These are phyloP conservation scores for Ephialtes manifestator DNA, from an alignment of 2,888 invertebrate genomes.

Conservation along the genomic window DNA sequence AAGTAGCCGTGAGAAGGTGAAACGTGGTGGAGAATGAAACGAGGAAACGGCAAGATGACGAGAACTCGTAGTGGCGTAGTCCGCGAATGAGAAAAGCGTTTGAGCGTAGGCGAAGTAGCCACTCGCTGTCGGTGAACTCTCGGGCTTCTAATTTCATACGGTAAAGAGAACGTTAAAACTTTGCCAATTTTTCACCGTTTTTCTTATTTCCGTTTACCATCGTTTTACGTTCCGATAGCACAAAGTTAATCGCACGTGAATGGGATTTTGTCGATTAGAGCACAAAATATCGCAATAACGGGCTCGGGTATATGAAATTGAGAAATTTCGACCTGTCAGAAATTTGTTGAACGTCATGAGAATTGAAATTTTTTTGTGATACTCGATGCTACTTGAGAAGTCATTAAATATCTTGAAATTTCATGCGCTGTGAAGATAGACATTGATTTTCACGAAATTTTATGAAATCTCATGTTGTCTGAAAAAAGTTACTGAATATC, in stretches of 20 bases:
- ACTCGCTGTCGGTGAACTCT: constrained; percentile 43
- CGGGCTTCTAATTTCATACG: constrained; percentile 13
- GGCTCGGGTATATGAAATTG: too few relatives aligned
- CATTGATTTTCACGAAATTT: too few relatives aligned
- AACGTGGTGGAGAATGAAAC: constrained; percentile 10
- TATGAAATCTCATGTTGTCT: too few relatives aligned
- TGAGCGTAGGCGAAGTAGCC: constrained; percentile 27
- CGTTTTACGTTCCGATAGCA: background rate
- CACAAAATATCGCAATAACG: background rate
- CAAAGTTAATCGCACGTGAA: background rate
- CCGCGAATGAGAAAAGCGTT: background rate
- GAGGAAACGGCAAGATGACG: constrained; percentile 1
- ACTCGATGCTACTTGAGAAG: too few relatives aligned
- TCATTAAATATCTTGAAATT: too few relatives aligned
- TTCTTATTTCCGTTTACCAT: too few relatives aligned
- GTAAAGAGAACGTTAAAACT: background rate
- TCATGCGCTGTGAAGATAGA: too few relatives aligned
- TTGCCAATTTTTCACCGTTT: background rate
- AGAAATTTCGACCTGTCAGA: too few relatives aligned
- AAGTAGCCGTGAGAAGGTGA: constrained; percentile 18
- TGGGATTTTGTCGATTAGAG: background rate
- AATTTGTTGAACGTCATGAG: too few relatives aligned
- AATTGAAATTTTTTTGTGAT: too few relatives aligned
- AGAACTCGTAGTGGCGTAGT: constrained; percentile 8
- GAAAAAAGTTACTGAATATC: too few relatives aligned